Base-by-base conservation (phyloP, 1,140 invertebrate species). In the Caenorhabditis briggsae region DNA sequence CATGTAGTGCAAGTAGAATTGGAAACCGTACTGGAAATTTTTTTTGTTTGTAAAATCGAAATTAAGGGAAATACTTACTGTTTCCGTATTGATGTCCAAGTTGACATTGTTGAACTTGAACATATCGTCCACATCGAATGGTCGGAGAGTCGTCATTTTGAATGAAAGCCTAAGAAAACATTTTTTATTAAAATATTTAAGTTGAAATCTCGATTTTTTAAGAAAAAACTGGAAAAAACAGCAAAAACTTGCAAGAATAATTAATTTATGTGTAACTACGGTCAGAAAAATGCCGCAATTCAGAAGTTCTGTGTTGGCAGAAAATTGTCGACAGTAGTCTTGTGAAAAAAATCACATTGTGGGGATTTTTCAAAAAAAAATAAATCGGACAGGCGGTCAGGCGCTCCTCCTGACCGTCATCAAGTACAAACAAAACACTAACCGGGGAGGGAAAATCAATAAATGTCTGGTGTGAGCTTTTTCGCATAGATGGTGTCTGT, bases 91-190 rank as follows among this genome's bases (percentile, higher is more conserved):
- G 11, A 96, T 96, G 94, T 99, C 97, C 91, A 99, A 94, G 94
- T 99, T 98, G 96, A 98, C 96, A 92, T 96, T 97, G 93, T 98
- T 98, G 93, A 97, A 98, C 93, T 95, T 96, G 91, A 98, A 96
- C 93, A 99, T 95, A 94, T 99, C 97, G 91, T 96, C 95, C 92
- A 96, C 97, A 6, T 95, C 96, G 93, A 98, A 98, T 48, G 96
- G 96, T 88, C 97, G 94, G 89, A 98, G 94, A 43, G 96, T 97
- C 7, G 96, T 97, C 97, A 98, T 98, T 56, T 58, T 83, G 12
- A 59, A n/a, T 83, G 23, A 48, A 14, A 23, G 6, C 16, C 14
- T 5, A n/a, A 23, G 18, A 83, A 83, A 14, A n/a, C n/a, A n/a
- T n/a, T n/a, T n/a, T n/a, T n/a, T n/a, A n/a, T n/a, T n/a, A n/a